These are phyloP conservation scores for Hipposideros armiger DNA, from an alignment of 2,113 vertebrate species.

Conservation along the genomic window DNA sequence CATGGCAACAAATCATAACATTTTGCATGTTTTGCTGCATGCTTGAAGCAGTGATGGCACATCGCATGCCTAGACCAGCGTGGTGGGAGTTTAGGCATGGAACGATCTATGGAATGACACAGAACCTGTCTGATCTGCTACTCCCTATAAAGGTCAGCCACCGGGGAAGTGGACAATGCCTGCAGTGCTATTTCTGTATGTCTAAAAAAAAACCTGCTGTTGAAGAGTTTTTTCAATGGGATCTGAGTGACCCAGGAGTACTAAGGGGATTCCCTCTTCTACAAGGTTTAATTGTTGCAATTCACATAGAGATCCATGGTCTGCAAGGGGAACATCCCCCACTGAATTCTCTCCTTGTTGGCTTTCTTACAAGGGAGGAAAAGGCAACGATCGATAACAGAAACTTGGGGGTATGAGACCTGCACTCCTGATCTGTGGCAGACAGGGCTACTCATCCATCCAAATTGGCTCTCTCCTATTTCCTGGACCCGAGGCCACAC, in stretches of 20 bases:
- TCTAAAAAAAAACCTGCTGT: conserved; percentile 66
- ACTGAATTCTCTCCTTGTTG: neutral
- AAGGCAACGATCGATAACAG: neutral
- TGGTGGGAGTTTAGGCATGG: conserved; percentile 70
- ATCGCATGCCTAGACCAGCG: neutral
- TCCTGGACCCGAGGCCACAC: neutral
- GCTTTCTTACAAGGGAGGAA: neutral
- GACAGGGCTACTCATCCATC: neutral
- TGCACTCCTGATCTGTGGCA: neutral
- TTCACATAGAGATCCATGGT: neutral
- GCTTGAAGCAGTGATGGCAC: conserved; percentile 56
- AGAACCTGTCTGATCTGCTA: conserved; percentile 37
- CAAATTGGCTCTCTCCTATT: too few relatives aligned
- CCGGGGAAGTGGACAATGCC: conserved; percentile 43
- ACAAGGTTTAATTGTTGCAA: neutral
- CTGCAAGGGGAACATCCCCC: too few relatives aligned
- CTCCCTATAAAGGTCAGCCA: neutral
- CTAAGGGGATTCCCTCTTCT: neutral
- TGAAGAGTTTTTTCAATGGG: conserved; percentile 55
- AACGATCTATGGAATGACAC: neutral
- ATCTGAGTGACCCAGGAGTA: neutral
- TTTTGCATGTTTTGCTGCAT: conserved; percentile 79
- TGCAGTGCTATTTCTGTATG: neutral
- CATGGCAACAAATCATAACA: conserved; percentile 91
- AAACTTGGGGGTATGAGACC: neutral